Evolutionary conservation across 2,113 vertebrate species (phyloP), one percentile per base, ranked within the genome.

Genomic region (Aphyosemion australe): DNA sequence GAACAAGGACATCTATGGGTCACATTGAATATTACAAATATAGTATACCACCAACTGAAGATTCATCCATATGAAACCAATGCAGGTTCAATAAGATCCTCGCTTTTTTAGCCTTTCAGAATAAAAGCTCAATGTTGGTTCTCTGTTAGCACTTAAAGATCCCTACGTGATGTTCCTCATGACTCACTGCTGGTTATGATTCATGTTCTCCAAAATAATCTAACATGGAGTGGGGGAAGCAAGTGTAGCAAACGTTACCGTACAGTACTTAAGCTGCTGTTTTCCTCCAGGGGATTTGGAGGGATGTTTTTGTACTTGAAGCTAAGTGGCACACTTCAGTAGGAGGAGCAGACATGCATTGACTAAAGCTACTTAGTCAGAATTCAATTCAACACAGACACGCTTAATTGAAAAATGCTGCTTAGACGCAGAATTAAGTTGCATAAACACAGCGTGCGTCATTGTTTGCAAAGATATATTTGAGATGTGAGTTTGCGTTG

Each of bases 1-100:
- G 78, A 91, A 92, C 84, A 85, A 89, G 82, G 90, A 91, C 91
- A 87, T 82, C 90, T 92, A 88, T 89, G 66, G 91, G 88, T 80
- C 52, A 67, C 21, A 37, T 6, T 9, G 19, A 26, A 69, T 78
- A 88, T 81, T 83, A 62, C 87, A 79, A 42, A 74, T 45, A 66
- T 11, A 31, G 12, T 21, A 68, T 69, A 19, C 10, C 39, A 20
- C 14, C 16, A 2, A 2, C 1, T 26, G 26, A 26, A 26, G 26
- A 26, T 26, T 5, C 26, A 26, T 26, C 26, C 5, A 26, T 26
- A 5, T 2, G 26, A 26, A 26, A 64, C 34, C 34, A 48, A 66
- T 52, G 42, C 45, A 48, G 8, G 2, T 39, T 26, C 37, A 1
- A 16, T 14, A 4, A 41, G 1, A 32, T 31, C 12, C 49, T 5